Percentiles rank a stretch among this genome's conserved stretches.
Conservation (phyloP, 2,113 vertebrate genomes). For the Myiozetetes cayanensis region DNA sequence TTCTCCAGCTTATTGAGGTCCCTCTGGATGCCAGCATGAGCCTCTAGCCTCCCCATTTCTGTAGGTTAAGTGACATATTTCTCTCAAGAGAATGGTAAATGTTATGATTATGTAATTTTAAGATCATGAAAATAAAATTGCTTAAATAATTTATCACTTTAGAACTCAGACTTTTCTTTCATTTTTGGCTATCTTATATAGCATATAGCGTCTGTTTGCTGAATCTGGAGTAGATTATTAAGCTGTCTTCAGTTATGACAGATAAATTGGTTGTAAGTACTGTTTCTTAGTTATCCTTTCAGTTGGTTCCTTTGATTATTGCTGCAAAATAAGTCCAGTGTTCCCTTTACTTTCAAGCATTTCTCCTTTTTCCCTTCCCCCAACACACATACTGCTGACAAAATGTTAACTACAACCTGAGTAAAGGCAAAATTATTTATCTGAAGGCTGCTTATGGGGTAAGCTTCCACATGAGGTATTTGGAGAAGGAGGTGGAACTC, state of each 20-base stretch:
- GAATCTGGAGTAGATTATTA: background rate
- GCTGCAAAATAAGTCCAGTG: background rate
- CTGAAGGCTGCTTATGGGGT: background rate
- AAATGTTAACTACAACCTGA: background rate
- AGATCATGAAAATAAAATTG: background rate
- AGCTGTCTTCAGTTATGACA: background rate
- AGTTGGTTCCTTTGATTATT: background rate
- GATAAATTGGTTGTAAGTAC: background rate
- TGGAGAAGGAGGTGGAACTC: background rate
- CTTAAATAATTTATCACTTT: background rate
- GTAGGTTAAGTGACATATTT: background rate
- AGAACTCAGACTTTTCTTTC: background rate
- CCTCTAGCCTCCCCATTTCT: background rate
- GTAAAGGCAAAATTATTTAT: constrained; percentile 11
- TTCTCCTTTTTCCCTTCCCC: background rate
- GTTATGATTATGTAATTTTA: background rate
- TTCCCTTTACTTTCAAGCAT: background rate
- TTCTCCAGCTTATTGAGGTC: background rate
- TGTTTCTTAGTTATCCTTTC: background rate
- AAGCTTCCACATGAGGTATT: background rate
- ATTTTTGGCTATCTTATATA: background rate
- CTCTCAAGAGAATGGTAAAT: background rate
- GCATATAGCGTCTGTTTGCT: background rate
- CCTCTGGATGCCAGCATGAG: background rate
- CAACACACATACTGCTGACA: background rate